phyloP scores from a whole-genome alignment of 2,888 invertebrate genomes.

The Synanthedon tipuliformis region DNA sequence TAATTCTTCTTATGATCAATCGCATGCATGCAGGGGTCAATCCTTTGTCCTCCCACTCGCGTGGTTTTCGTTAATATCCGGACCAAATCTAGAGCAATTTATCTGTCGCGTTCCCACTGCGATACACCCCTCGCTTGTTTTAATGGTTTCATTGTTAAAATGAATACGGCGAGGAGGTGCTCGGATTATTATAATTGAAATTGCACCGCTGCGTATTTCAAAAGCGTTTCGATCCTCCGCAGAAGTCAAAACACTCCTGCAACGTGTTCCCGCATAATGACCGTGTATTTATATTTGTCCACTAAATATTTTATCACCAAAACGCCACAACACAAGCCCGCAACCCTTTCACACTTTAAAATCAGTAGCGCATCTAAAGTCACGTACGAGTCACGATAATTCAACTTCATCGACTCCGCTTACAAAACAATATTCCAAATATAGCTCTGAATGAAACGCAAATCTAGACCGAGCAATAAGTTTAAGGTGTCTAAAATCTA shows the following conservation, averaged over 20 bases:
- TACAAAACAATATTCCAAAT: neutral
- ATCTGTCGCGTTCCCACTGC: conserved; percentile 24
- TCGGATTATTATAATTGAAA: conserved; percentile 22
- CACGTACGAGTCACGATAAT: conserved; percentile 15
- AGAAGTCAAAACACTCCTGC: neutral
- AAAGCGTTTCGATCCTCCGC: too few relatives aligned
- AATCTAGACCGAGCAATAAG: too few relatives aligned
- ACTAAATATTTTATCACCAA: neutral
- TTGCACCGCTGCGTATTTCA: conserved; percentile 25
- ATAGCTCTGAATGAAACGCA: too few relatives aligned
- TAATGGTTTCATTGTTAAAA: conserved; percentile 29
- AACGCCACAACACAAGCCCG: neutral
- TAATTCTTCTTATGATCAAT: conserved; percentile 36
- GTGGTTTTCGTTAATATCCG: conserved; percentile 45
- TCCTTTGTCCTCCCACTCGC: conserved; percentile 36
- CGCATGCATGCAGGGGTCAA: conserved; percentile 32
- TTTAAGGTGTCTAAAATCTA: too few relatives aligned
- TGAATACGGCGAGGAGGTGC: conserved; percentile 12
- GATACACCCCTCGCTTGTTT: conserved; percentile 20
- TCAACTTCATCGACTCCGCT: neutral
- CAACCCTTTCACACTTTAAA: conserved; percentile 11
- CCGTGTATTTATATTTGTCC: neutral
- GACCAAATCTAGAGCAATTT: conserved; percentile 38
- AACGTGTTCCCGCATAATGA: neutral
- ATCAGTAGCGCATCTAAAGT: conserved; percentile 14